Base-by-base conservation (phyloP, 2,797 vertebrate species). In the Champsocephalus esox region DNA sequence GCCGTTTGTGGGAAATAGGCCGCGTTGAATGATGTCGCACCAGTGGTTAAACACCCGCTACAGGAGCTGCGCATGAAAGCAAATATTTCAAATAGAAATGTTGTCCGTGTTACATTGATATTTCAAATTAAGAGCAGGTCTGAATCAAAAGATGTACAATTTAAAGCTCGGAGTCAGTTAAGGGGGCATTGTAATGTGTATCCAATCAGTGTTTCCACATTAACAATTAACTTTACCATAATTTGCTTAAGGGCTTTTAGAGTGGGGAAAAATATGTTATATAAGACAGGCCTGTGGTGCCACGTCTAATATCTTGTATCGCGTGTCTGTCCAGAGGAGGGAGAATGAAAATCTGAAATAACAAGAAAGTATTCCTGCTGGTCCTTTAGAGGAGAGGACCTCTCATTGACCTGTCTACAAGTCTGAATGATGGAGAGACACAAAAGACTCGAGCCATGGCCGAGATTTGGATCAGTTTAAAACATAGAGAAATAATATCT, bases 341-440 rank as follows among this genome's bases (percentile, higher is more conserved):
- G 14, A 65, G 66, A 81, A 38, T 9, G 48, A 77, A 63, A 75
- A 66, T 58, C 50, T 79, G 66, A 78, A 12, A 5, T 82, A 73
- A 46, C 28, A 66, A 83, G 69, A 43, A 80, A 84, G 83, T 68
- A 75, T 68, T 70, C 46, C 14, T 71, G 58, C 41, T 67, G 59
- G 56, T 28, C 51, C 54, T 51, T 75, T 49, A 17, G 11, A 77
- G 71, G 74, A 88, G 6, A 56, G 61, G 72, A 88, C 67, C 74
- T 87, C 62, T 79, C 62, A 80, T 64, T 77, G 80, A 84, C 75
- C 69, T 59, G 74, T 72, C 70, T 76, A 55, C 46, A 63, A 68
- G 60, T 64, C 69, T 86, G 66, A 89, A 81, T 76, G 72, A 78
- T 57, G 21, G 63, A 83, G n/a, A 16, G 50, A 66, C 55, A 70